These are phyloP conservation scores for Sepioteuthis lessoniana DNA, from an alignment of 2,888 invertebrate genomes.

Conservation along the genomic window DNA sequence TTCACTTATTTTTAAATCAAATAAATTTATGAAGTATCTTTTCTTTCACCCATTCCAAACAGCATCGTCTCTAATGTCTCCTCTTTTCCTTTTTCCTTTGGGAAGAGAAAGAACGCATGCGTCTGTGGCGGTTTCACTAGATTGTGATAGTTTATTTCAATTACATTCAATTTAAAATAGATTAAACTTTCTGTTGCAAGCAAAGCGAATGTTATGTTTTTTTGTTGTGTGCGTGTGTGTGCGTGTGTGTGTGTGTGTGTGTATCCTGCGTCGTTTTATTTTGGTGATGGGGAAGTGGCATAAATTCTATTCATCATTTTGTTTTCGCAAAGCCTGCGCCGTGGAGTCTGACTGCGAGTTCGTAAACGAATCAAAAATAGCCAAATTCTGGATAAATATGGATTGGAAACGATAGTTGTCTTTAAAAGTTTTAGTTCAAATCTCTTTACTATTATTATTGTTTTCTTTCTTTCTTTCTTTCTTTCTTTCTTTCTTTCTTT, in stretches of 20 bases:
- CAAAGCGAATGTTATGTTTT: background rate
- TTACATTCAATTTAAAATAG: background rate
- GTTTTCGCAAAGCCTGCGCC: background rate
- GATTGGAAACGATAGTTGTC: background rate
- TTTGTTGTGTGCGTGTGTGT: background rate
- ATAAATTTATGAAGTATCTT: background rate
- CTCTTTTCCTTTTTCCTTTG: background rate
- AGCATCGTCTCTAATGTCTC: accelerated
- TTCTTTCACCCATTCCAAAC: background rate
- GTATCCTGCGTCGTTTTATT: no score
- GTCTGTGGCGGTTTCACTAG: background rate
- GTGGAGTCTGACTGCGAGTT: background rate
- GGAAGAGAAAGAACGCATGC: background rate
- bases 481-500: background rate
- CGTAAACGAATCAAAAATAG: background rate
- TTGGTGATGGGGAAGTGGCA: no score
- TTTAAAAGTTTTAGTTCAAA: background rate
- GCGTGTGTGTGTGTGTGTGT: no score
- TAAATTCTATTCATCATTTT: background rate
- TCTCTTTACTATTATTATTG: background rate
- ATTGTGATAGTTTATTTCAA: background rate
- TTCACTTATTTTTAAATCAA: background rate
- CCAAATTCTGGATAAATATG: background rate
- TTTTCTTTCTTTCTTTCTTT: background rate
- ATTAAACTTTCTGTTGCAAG: background rate